Base-by-base conservation (phyloP, 2,797 vertebrate genomes). In the Pseudotriccus pelzelni region DNA sequence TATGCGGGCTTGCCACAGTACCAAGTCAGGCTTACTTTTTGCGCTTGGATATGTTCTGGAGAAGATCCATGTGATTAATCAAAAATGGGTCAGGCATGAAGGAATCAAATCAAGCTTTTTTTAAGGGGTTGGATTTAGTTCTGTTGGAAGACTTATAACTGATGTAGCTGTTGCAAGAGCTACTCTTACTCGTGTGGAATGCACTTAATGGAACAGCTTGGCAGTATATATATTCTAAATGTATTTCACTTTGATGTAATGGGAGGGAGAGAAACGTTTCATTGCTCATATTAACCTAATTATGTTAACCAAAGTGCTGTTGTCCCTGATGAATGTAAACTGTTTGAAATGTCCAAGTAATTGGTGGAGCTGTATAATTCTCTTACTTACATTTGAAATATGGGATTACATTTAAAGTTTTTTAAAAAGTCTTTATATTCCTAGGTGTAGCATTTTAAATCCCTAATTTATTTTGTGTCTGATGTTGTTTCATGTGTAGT, bases 281-380 rank as follows among this genome's bases (percentile, higher is more conserved):
- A 66, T 94, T 94, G 87, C 84, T 87, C 76, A 34, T 95, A 69
- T 81, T 95, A 96, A 94, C 85, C 83, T 94, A 96, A 87, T 95
- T 73, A 81, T 74, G 47, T 90, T 96, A 85, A 96, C 94, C 94
- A 93, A 97, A 97, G 91, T 87, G 76, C 93, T 97, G 94, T 89
- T 86, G 64, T 96, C 91, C 91, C 91, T 88, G 67, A 82, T 93
- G 93, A 97, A 82, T 95, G 91, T 97, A 96, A 94, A 97, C 73
- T 81, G 90, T 94, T 97, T 83, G 80, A 84, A 92, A 81, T 88
- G 66, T 93, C 93, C 87, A 75, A 85, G 87, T 93, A 95, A 89
- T 94, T 13, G 12, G 70, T 94, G 77, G 90, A 96, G 93, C 94
- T 94, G 66, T 95, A 80, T 67, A 90, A 52, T 78, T 93, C 68